phyloP scores from a whole-genome alignment of 2,797 vertebrate genomes.

The Urocyon cinereoargenteus region DNA sequence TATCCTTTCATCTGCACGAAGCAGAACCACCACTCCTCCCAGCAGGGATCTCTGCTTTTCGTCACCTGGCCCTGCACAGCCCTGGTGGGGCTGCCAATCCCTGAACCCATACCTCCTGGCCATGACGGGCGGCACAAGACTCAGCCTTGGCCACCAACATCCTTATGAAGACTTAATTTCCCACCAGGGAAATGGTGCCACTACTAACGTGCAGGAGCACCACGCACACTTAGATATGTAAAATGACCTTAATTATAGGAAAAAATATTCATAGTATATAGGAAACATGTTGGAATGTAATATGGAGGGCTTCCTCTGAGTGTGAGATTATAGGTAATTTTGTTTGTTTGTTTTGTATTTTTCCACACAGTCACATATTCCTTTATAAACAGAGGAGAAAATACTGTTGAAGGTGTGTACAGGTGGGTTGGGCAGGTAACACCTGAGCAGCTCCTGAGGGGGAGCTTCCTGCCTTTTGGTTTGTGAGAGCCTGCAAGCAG shows the following conservation, averaged over 20 bases:
- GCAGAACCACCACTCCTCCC: background rate
- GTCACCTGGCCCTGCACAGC: fast-evolving
- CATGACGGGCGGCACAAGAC: background rate
- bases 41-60: background rate
- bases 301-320: background rate
- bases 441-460: too few relatives aligned
- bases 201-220: fast-evolving
- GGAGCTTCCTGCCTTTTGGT: background rate
- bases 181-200: background rate
- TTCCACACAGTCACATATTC: background rate
- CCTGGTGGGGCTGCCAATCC: background rate
- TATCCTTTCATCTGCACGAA: fast-evolving
- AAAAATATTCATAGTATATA: fast-evolving
- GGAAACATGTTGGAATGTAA: too few relatives aligned
- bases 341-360: background rate
- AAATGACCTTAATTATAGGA: background rate
- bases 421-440: too few relatives aligned
- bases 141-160: too few relatives aligned
- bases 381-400: background rate
- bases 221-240: fast-evolving
- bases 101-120: too few relatives aligned
- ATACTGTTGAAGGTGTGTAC: background rate
- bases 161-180: background rate
- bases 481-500: too few relatives aligned
- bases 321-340: background rate